Conservation (phyloP, 2,888 invertebrate genomes). For the Alitta virens region DNA sequence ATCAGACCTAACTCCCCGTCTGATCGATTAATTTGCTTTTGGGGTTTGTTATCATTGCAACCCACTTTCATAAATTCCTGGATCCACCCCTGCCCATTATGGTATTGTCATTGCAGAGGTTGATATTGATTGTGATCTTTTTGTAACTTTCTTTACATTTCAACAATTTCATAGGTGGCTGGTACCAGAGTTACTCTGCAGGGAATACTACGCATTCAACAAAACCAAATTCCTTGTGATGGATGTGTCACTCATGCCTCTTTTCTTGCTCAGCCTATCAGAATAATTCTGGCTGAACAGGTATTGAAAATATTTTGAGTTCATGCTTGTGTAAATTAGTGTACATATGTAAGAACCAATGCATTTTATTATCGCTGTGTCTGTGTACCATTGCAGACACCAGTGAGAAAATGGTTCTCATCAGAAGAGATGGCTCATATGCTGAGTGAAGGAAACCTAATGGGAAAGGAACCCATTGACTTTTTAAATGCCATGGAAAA, state of each 20-base stretch:
- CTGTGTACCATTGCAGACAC: neutral
- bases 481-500: constrained; percentile 33
- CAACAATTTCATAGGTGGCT: constrained; percentile 28
- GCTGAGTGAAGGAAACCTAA: constrained; percentile 29
- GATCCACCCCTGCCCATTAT: too few species aligned
- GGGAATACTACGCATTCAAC: constrained; percentile 41
- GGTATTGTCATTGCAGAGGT: too few species aligned
- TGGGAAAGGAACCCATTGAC: constrained; percentile 46
- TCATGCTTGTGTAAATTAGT: neutral
- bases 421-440: constrained; percentile 1
- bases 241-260: constrained; percentile 36
- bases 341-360: too few species aligned
- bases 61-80: too few species aligned
- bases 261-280: constrained; percentile 36
- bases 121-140: too few species aligned
- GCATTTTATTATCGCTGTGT: too few species aligned
- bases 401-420: neutral
- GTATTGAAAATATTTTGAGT: neutral
- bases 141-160: too few species aligned
- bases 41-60: too few species aligned
- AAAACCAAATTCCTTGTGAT: constrained; percentile 31
- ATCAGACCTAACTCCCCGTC: too few species aligned
- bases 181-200: constrained; percentile 39
- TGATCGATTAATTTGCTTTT: too few species aligned
- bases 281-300: constrained; percentile 17